phyloP scores from a whole-genome alignment of 2,888 invertebrate species.

The Apotomis capreana region DNA sequence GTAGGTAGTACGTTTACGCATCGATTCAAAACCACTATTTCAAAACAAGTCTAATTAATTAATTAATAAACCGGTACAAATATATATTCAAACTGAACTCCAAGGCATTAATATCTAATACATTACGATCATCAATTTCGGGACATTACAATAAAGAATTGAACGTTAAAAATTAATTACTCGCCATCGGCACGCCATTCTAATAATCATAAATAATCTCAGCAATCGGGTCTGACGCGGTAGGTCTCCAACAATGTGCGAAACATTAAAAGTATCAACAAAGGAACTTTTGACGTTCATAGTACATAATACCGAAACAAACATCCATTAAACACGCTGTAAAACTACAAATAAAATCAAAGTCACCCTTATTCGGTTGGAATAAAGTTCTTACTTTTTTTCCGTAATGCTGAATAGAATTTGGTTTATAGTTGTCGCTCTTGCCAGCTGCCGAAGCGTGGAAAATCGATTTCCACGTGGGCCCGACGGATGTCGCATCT shows the following conservation, averaged over 20 bases:
- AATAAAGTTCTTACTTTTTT: conserved; percentile 48
- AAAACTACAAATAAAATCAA: conserved; percentile 44
- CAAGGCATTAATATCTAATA: conserved; percentile 48
- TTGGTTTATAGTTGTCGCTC: conserved; percentile 71
- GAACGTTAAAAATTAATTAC: conserved; percentile 80
- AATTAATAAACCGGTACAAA: conserved; percentile 42
- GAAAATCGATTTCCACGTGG: conserved; percentile 83
- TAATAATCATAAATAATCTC: conserved; percentile 81
- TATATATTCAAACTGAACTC: conserved; percentile 45
- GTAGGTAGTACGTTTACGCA: neutral
- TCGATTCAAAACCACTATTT: conserved; percentile 6
- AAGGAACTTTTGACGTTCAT: conserved; percentile 82
- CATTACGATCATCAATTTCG: conserved; percentile 65
- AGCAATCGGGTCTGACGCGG: conserved; percentile 81
- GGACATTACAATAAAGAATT: conserved; percentile 71
- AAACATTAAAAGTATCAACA: conserved; percentile 84
- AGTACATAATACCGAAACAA: conserved; percentile 70
- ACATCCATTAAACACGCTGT: conserved; percentile 45
- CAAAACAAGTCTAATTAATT: conserved; percentile 18
- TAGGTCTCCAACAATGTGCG: conserved; percentile 80
- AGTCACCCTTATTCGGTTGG: conserved; percentile 48
- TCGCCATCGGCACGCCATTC: conserved; percentile 77
- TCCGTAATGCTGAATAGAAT: conserved; percentile 44
- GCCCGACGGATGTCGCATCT: conserved; percentile 81
- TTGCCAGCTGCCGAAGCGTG: conserved; percentile 82